Percentiles rank a stretch among this genome's conserved stretches.
These are phyloP conservation scores for Diarsia mendica DNA, from an alignment of 2,888 invertebrate species.

Conservation along the genomic window DNA sequence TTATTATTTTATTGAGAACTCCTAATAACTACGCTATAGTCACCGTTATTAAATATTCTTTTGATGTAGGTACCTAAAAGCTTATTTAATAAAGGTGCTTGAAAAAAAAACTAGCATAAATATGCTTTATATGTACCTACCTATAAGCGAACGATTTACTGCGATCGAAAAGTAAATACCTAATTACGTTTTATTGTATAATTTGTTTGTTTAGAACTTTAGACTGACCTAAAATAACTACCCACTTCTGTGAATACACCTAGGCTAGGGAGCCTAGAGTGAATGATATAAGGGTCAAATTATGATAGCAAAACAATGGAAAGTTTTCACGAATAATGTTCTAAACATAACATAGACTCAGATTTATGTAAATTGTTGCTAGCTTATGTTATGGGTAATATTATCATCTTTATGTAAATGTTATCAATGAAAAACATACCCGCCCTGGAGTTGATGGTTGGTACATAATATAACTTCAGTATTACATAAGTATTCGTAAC, in stretches of 20 bases:
- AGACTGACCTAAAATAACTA: background rate
- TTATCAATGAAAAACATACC: conserved; percentile 44
- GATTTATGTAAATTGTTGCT: conserved; percentile 35
- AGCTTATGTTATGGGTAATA: conserved; percentile 25
- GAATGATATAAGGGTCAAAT: conserved; percentile 3
- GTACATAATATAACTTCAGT: conserved; percentile 19
- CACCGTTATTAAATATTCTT: background rate
- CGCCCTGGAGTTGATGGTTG: background rate
- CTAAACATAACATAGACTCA: conserved; percentile 1
- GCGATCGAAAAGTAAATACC: background rate
- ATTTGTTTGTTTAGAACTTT: background rate
- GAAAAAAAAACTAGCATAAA: no score
- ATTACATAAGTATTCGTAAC: conserved; percentile 12
- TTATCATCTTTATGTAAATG: conserved; percentile 37
- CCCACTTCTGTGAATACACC: background rate
- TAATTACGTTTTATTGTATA: background rate
- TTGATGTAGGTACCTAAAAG: background rate
- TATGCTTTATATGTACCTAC: background rate
- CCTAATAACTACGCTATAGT: background rate
- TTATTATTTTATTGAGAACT: background rate
- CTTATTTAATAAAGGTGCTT: background rate
- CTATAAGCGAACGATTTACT: background rate
- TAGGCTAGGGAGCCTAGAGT: no score
- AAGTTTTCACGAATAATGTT: conserved; percentile 1
- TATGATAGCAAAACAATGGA: conserved; percentile 20